Evolutionary conservation across 2,113 vertebrate species (phyloP).

Genomic region (Sitta europaea): DNA sequence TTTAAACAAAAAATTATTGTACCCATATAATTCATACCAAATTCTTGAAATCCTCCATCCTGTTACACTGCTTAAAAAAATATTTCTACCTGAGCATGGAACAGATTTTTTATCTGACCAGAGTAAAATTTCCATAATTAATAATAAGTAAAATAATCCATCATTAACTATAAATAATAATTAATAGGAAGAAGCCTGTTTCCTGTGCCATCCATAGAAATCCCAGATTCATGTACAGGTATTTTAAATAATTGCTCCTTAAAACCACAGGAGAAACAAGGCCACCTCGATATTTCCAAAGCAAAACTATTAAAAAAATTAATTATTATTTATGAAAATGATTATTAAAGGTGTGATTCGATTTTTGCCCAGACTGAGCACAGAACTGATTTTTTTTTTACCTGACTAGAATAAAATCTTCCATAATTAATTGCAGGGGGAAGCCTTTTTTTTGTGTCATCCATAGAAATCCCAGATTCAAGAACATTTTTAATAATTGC

Average conservation of each 20-base stretch:
- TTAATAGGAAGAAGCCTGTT: not conserved
- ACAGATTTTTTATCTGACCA: not conserved
- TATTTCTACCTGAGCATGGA: not conserved
- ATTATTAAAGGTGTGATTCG: no score
- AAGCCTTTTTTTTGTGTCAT: not conserved
- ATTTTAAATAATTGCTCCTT: not conserved
- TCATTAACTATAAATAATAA: no score
- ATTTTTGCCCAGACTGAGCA: no score
- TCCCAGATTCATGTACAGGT: not conserved
- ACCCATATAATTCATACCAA: accelerated
- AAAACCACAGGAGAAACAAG: not conserved
- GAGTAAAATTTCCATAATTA: not conserved
- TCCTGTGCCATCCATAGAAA: not conserved
- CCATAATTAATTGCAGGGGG: not conserved
- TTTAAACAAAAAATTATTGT: not conserved
- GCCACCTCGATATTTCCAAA: not conserved
- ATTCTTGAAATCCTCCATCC: not conserved
- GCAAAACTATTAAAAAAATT: not conserved
- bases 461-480: not conserved
- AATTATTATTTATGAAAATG: no score
- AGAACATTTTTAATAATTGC: not conserved
- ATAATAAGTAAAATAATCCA: no score
- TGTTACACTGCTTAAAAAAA: not conserved
- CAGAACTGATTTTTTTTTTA: not conserved
- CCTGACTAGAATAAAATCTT: not conserved